Conservation (phyloP, 2,113 vertebrate species). For the human (Homo sapiens) region GRCh38 chr12:2849501-2850000, state of each 20-base stretch:
- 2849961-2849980: not conserved
- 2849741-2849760: not conserved
- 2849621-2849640: not conserved
- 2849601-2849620: not conserved
- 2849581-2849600: not conserved
- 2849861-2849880: not conserved
- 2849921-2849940: not conserved
- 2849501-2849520: conserved; percentile 26
- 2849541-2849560: not conserved
- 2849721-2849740: not conserved
- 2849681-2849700: not conserved
- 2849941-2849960: not conserved
- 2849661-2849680: not conserved
- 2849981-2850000: not conserved
- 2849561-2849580: not conserved
- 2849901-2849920: not conserved
- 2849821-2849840: too few relatives aligned
- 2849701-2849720: not conserved
- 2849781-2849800: not conserved
- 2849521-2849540: conserved; percentile 33
- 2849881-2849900: not conserved
- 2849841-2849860: not conserved
- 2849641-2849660: not conserved
- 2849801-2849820: not conserved
- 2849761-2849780: not conserved